These are phyloP conservation scores for Fregetta grallaria DNA, from an alignment of 2,113 vertebrate genomes.

Conservation along the genomic window DNA sequence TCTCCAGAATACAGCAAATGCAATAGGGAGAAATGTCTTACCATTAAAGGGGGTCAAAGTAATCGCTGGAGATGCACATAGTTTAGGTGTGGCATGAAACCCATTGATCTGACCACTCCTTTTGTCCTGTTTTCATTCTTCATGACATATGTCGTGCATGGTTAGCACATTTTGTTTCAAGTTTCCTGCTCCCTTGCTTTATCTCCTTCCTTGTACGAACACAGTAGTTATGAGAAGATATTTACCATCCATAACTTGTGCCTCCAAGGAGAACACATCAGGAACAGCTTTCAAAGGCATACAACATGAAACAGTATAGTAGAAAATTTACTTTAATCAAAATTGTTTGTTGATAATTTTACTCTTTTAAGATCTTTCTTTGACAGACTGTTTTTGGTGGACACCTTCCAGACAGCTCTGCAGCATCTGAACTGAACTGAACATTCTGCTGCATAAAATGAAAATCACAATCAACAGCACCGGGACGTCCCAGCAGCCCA, in stretches of 20 bases:
- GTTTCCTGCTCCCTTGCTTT: background rate
- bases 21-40: background rate
- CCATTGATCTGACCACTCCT: background rate
- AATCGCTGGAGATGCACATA: background rate
- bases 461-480: background rate
- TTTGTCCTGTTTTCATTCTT: background rate
- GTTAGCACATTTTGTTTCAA: background rate
- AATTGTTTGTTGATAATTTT: background rate
- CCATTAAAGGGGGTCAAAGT: background rate
- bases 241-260: background rate
- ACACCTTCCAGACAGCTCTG: background rate
- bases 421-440: background rate
- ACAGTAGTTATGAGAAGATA: background rate
- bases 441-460: background rate
- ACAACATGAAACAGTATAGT: background rate
- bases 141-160: background rate
- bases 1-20: background rate
- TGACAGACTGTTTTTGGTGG: background rate
- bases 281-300: background rate
- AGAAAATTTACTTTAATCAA: background rate
- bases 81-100: background rate
- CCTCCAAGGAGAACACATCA: background rate
- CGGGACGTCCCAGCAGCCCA: background rate
- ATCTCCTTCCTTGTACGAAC: background rate
- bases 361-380: background rate